These are phyloP conservation scores for Exaiptasia diaphana DNA, from an alignment of 64 coral and sea anemone species.

Conservation along the genomic window DNA sequence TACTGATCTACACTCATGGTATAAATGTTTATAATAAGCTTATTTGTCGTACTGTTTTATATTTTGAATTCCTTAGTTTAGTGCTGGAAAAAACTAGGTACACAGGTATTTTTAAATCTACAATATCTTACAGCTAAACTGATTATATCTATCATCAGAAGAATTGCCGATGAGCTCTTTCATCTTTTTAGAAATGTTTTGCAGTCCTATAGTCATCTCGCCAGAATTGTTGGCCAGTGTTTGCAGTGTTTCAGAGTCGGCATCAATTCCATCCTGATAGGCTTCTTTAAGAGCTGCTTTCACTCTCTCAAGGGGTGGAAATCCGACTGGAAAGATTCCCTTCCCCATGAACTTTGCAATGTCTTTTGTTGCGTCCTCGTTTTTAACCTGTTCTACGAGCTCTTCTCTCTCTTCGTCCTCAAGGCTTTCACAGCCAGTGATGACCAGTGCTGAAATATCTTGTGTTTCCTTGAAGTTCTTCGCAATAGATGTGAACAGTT, in stretches of 20 bases:
- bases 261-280: neutral
- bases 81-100: too few relatives aligned
- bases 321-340: neutral
- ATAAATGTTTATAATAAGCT: too few relatives aligned
- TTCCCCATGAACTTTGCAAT: neutral
- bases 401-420: neutral
- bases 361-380: neutral
- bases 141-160: too few relatives aligned
- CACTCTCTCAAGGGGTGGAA: neutral
- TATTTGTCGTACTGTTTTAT: too few relatives aligned
- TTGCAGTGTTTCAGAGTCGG: neutral
- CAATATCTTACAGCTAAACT: too few relatives aligned
- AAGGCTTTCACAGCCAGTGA: conserved; percentile 6
- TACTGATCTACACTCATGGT: too few relatives aligned
- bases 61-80: too few relatives aligned
- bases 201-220: neutral
- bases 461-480: neutral
- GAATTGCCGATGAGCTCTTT: too few relatives aligned
- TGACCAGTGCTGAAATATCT: neutral
- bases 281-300: neutral
- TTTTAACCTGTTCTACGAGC: neutral
- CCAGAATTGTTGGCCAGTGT: neutral
- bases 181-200: too few relatives aligned
- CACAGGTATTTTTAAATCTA: too few relatives aligned
- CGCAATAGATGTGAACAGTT: neutral